phyloP scores from a whole-genome alignment of 2,797 vertebrate genomes.

The Enteromius argenteus region DNA sequence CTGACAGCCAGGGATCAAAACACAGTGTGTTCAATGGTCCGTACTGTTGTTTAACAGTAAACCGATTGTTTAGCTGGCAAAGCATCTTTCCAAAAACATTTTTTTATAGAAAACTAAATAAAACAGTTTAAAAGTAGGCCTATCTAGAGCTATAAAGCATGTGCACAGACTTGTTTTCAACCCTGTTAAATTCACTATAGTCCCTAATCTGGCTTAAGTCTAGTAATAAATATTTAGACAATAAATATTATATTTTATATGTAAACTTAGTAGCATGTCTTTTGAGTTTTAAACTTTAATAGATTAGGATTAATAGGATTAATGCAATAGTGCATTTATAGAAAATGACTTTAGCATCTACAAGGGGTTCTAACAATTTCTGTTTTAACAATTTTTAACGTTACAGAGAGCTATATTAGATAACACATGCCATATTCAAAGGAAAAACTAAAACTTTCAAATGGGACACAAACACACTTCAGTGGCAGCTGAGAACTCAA shows the following conservation, averaged over 20 bases:
- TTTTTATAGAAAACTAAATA: background rate
- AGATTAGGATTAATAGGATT: too few species aligned
- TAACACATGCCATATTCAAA: background rate
- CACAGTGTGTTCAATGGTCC: background rate
- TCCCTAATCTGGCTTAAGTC: background rate
- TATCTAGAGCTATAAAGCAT: too few species aligned
- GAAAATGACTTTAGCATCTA: background rate
- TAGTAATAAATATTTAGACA: too few species aligned
- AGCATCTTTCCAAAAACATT: background rate
- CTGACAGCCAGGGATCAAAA: background rate
- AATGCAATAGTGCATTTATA: background rate
- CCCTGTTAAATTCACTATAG: too few species aligned
- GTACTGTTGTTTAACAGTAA: background rate
- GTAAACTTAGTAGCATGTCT: background rate
- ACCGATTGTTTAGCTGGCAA: background rate
- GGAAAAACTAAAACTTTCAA: background rate
- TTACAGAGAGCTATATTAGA: background rate
- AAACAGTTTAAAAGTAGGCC: background rate
- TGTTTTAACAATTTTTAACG: too few species aligned
- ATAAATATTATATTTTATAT: too few species aligned
- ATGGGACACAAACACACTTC: background rate
- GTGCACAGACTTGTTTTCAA: too few species aligned
- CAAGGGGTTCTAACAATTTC: background rate
- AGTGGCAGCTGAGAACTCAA: background rate
- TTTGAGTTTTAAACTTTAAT: background rate